These are phyloP conservation scores for Macrophya annulata DNA, from an alignment of 2,888 invertebrate genomes.

Conservation along the genomic window DNA sequence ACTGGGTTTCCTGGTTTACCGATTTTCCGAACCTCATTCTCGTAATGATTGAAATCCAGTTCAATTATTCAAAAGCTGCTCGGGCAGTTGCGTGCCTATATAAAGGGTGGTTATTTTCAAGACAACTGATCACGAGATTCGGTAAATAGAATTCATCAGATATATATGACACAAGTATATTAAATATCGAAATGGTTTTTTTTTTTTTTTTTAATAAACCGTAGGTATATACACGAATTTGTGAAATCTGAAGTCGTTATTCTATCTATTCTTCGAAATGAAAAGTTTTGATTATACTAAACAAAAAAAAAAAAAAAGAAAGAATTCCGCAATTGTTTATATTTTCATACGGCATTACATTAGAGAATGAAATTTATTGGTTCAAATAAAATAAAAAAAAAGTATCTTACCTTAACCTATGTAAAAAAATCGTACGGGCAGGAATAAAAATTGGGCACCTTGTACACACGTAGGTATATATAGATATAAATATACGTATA, in stretches of 20 bases:
- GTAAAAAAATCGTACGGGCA: background rate
- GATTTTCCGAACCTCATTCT: slow-evolving; percentile 42
- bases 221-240: background rate
- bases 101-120: slow-evolving; percentile 40
- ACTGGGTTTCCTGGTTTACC: slow-evolving; percentile 25
- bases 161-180: background rate
- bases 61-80: slow-evolving; percentile 52
- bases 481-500: background rate
- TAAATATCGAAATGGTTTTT: background rate
- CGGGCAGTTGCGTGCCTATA: slow-evolving; percentile 37
- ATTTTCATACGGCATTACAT: background rate
- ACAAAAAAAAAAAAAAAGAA: background rate
- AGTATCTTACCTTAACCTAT: background rate
- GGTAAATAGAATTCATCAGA: background rate
- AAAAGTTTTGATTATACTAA: background rate
- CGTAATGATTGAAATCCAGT: slow-evolving; percentile 44
- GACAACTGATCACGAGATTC: slow-evolving; percentile 6
- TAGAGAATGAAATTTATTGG: too few relatives aligned
- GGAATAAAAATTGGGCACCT: slow-evolving; percentile 6
- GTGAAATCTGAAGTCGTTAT: background rate
- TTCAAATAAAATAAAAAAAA: background rate
- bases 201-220: background rate
- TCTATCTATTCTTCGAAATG: background rate
- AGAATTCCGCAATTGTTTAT: background rate
- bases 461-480: background rate